These are phyloP conservation scores for Cephus sareptanus DNA, from an alignment of 2,888 invertebrate species.

Conservation along the genomic window DNA sequence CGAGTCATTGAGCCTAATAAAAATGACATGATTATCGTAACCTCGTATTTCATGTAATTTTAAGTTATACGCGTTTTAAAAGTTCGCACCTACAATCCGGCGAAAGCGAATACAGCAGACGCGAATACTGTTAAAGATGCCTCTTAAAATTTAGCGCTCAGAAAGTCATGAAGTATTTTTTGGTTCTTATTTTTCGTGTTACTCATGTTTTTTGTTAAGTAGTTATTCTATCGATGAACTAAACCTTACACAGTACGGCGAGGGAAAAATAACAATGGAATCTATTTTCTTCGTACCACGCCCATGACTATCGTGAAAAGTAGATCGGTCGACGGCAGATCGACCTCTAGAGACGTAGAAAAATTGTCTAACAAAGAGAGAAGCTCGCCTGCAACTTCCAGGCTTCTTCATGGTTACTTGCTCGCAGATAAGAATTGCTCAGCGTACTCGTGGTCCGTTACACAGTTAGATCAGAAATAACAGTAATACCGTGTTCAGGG, in stretches of 20 bases:
- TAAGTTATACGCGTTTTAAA: neutral
- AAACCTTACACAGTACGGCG: neutral
- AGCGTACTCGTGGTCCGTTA: neutral
- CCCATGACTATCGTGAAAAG: neutral
- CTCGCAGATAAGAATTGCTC: neutral
- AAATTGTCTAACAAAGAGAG: neutral
- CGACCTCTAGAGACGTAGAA: neutral
- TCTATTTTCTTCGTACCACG: neutral
- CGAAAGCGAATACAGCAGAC: neutral
- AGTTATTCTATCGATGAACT: neutral
- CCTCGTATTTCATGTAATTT: neutral
- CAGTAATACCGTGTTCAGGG: neutral
- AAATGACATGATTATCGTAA: conserved; percentile 58
- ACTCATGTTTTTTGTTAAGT: neutral
- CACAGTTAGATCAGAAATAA: neutral
- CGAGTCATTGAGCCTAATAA: conserved; percentile 53
- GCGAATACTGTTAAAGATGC: neutral
- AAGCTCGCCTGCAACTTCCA: neutral
- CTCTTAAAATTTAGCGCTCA: neutral
- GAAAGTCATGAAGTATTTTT: neutral
- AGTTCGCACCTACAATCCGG: neutral
- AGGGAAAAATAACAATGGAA: neutral
- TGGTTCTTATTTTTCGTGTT: neutral
- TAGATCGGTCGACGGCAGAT: neutral
- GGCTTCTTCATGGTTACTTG: neutral